Base-by-base conservation (phyloP, 2,113 vertebrate species). In the Fulica atra region DNA sequence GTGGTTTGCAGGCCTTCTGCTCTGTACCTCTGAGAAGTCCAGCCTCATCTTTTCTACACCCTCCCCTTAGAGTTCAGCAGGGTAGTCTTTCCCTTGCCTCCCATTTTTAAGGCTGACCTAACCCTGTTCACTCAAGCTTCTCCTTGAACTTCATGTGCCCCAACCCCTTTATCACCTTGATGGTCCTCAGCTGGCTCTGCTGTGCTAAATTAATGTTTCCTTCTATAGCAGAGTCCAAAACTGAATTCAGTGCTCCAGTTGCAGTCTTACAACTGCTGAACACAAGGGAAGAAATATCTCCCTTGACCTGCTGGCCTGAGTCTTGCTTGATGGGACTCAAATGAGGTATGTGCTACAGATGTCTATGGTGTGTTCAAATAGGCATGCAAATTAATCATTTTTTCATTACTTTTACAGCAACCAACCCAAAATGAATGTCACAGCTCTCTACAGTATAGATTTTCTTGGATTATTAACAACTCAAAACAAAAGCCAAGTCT, bases 131-230 rank as follows among this genome's bases (percentile, higher is more conserved):
- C 53, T 53, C 54, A 78, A 78, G 42, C 56, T 86, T 50, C 31
- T 88, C n/a, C 40, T 61, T 2, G 1, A 3, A 36, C 53, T 24
- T n/a, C 38, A 24, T 5, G 23, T 35, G n/a, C 24, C 25, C 11
- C 42, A 48, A 2, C 5, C 13, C 28, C 36, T 56, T 65, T 40
- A 44, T 35, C 61, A 60, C n/a, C 74, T 16, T 18, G 23, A 21
- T 76, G 92, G 42, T 71, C 51, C 50, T 38, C 1, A 2, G 4
- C 46, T 54, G 69, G 18, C 69, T 44, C 40, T 60, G 31, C 26
- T 85, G 16, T 0, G 0, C 48, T 48, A 4, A 40, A 7, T 53
- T 53, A n/a, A 9, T 0, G 3, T 9, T 16, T 60, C 60, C 26
- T 44, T 28, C 11, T 31, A 29, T 14, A 29, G 8, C 10, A 6